phyloP scores from a whole-genome alignment of 2,797 vertebrate species.

The Mycteria americana region DNA sequence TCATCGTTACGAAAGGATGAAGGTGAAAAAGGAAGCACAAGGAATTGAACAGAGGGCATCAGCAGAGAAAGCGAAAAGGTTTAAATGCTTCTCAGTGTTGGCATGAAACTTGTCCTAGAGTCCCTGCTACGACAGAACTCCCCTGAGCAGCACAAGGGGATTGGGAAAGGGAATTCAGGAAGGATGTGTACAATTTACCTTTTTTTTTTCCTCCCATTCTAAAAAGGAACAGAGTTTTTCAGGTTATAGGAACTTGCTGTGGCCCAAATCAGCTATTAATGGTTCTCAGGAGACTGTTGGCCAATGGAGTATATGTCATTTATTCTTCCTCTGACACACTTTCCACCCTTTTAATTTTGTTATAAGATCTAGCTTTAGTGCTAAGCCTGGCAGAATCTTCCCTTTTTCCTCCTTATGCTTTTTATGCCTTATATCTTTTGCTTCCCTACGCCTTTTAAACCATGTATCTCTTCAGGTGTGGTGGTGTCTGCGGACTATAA shows the following conservation, averaged over 20 bases:
- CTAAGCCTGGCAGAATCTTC: neutral
- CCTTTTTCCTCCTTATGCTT: neutral
- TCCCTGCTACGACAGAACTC: neutral
- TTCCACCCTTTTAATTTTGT: neutral
- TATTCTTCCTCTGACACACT: neutral
- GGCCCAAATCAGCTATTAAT: neutral
- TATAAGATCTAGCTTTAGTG: neutral
- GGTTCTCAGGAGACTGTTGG: neutral
- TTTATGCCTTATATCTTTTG: neutral
- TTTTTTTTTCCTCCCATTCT: neutral
- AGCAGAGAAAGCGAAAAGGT: neutral
- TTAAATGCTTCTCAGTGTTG: neutral
- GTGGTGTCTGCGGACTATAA: fast-evolving
- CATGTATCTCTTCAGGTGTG: neutral
- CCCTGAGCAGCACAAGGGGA: neutral
- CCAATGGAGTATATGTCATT: neutral
- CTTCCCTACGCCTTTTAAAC: neutral
- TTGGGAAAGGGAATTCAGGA: neutral
- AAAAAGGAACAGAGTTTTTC: neutral
- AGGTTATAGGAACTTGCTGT: neutral
- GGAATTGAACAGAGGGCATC: neutral
- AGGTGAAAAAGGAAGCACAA: neutral
- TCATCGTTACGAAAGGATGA: neutral
- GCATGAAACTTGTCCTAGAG: neutral
- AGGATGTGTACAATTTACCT: neutral